These are phyloP conservation scores for Drosophila emarginata DNA, from an alignment of 2,888 invertebrate genomes.

Conservation along the genomic window DNA sequence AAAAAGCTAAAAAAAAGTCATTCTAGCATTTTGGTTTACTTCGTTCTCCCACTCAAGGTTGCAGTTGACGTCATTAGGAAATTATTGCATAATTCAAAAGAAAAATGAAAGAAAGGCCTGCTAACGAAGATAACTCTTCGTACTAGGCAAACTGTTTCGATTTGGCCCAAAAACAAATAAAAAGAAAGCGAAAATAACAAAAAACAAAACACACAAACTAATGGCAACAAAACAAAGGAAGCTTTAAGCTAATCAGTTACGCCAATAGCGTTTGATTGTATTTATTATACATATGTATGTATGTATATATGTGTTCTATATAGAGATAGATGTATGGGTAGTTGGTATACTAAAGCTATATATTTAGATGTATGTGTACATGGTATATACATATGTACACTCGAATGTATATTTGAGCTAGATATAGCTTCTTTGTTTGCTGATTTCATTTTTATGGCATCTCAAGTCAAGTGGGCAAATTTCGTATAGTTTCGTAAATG, in stretches of 20 bases:
- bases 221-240: conserved; percentile 49
- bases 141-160: conserved; percentile 14
- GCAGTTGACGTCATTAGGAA: conserved; percentile 61
- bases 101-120: conserved; percentile 21
- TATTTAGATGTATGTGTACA: not conserved
- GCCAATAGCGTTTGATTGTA: conserved; percentile 32
- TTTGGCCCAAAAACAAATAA: conserved; percentile 5
- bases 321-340: conserved; percentile 21
- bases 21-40: not conserved
- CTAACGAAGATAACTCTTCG: conserved; percentile 8
- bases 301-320: conserved; percentile 19
- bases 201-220: conserved; percentile 27
- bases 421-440: conserved; percentile 37
- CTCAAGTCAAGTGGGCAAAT: not conserved
- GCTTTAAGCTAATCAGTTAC: conserved; percentile 65
- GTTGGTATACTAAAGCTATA: conserved; percentile 21
- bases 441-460: conserved; percentile 9
- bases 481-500: conserved; percentile 1
- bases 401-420: conserved; percentile 36
- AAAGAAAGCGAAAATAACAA: not conserved
- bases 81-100: conserved; percentile 61
- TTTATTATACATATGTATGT: not conserved
- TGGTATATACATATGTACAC: not conserved
- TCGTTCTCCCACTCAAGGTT: conserved; percentile 50
- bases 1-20: not conserved